Base-by-base conservation (phyloP, 2,888 invertebrate species). In the Crematogaster levior region DNA sequence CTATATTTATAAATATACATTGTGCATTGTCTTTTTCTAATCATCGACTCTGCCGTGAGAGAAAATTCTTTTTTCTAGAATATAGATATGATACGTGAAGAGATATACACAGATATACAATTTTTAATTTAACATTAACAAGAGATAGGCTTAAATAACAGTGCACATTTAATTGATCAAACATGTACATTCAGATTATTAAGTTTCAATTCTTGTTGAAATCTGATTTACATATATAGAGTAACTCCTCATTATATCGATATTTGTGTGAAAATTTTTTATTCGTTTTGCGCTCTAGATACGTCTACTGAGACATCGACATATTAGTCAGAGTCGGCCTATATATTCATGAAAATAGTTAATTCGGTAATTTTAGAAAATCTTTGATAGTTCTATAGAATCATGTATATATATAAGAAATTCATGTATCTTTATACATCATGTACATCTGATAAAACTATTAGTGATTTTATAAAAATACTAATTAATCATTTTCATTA, bases 1-100 rank as follows among this genome's bases (percentile, higher is more conserved):
- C 18, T 75, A 51, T 75, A 40, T 63, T 27, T 63, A 75, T 40
- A 63, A 40, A 63, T 63, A 63, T 75, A 63, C 27, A 53, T 75
- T 24, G 48, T 61, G 48, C 27, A 63, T 63, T 3, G 1, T 63
- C 40, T 34, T n/a, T n/a, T n/a, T 56, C 21, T n/a, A 15, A 43
- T 58, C 43, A 34, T n/a, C 5, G 10, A 21, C 1, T 48, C 15
- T 51, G 9, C 4, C 48, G 12, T 24, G 40, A 43, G 24, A 43
- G 27, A 65, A 65, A 53, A 65, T 53, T 51, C 0, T 53, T 9
- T n/a, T n/a, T 21, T 37, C 24, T 21, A 7, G 6, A 74, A 48
- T 61, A 48, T n/a, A n/a, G n/a, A n/a, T n/a, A n/a, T n/a, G n/a
- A n/a, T 61, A 46, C 60, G 43, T 58, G 15, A 27, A 73, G 15